phyloP scores from a whole-genome alignment of 2,113 vertebrate genomes.

The Fregetta grallaria region DNA sequence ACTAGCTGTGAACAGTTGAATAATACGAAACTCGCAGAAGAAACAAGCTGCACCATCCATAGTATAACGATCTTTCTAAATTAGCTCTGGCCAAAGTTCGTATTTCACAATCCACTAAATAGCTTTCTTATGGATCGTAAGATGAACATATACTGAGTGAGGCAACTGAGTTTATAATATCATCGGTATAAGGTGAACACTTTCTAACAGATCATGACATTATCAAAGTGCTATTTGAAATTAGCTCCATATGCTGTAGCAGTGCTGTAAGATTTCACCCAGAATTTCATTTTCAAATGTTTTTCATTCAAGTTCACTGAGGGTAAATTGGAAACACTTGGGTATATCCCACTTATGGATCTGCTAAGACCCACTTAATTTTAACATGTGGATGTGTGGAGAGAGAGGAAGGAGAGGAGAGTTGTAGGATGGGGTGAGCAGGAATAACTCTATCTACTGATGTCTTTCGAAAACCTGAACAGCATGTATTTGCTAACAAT shows the following conservation, averaged over 20 bases:
- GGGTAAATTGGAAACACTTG: slow-evolving; percentile 66
- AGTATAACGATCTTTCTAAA: background rate
- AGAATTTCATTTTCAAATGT: slow-evolving; percentile 54
- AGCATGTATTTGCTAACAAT: rapidly evolving
- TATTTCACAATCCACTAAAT: slow-evolving; percentile 52
- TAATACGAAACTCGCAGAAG: slow-evolving; percentile 18
- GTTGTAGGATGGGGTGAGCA: background rate
- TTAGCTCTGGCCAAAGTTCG: slow-evolving; percentile 47
- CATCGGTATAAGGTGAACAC: slow-evolving; percentile 50
- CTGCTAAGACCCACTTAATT: slow-evolving; percentile 53
- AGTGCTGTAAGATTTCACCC: slow-evolving; percentile 33
- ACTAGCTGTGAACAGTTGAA: slow-evolving; percentile 59
- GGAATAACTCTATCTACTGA: background rate
- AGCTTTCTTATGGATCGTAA: slow-evolving; percentile 49
- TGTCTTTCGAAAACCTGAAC: background rate
- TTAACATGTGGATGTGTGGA: background rate
- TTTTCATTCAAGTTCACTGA: slow-evolving; percentile 47
- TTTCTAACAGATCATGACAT: slow-evolving; percentile 63
- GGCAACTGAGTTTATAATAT: slow-evolving; percentile 31
- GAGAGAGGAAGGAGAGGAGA: background rate
- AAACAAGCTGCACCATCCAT: slow-evolving; percentile 26
- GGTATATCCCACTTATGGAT: background rate
- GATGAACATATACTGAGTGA: slow-evolving; percentile 43
- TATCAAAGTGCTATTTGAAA: slow-evolving; percentile 64
- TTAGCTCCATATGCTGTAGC: slow-evolving; percentile 62